Evolutionary conservation across 2,888 invertebrate species (phyloP).

Genomic region (Hirudinaria manillensis): DNA sequence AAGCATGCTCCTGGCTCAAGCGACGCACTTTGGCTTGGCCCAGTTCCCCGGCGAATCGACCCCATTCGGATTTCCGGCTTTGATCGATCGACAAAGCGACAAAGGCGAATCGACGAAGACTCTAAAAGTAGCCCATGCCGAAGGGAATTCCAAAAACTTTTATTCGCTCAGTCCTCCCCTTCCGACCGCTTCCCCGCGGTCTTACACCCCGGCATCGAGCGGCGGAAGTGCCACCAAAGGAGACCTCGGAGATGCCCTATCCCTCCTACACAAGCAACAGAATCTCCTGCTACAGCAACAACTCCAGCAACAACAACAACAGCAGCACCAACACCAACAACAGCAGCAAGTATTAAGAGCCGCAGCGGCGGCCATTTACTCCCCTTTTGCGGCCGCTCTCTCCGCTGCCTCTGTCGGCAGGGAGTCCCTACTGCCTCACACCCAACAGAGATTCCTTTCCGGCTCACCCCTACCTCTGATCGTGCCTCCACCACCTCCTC

Average conservation of each 20-base stretch:
- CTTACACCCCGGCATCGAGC: neutral
- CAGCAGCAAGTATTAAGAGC: conserved; percentile 14
- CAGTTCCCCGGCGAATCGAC: neutral
- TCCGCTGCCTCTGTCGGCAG: neutral
- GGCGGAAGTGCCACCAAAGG: neutral
- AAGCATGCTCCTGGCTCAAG: neutral
- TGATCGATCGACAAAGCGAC: neutral
- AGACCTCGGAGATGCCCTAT: neutral
- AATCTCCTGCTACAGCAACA: conserved; percentile 5
- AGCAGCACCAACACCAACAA: conserved; percentile 12
- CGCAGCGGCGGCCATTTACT: conserved; percentile 3
- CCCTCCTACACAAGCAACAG: conserved; percentile 6
- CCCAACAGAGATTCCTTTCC: neutral
- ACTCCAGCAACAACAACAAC: conserved; percentile 6
- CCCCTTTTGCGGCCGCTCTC: neutral
- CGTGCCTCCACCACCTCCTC: conserved; percentile 3
- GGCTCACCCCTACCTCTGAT: neutral
- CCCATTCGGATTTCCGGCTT: neutral
- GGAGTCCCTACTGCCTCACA: neutral
- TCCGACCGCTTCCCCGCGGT: neutral
- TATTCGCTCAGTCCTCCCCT: neutral
- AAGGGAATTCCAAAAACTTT: neutral
- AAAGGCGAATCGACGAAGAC: neutral
- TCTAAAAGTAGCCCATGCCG: neutral
- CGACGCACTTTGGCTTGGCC: neutral